Evolutionary conservation across 2,888 invertebrate species (phyloP), one percentile per base, ranked within the genome.

Genomic region (Aspidiotus rigidus): DNA sequence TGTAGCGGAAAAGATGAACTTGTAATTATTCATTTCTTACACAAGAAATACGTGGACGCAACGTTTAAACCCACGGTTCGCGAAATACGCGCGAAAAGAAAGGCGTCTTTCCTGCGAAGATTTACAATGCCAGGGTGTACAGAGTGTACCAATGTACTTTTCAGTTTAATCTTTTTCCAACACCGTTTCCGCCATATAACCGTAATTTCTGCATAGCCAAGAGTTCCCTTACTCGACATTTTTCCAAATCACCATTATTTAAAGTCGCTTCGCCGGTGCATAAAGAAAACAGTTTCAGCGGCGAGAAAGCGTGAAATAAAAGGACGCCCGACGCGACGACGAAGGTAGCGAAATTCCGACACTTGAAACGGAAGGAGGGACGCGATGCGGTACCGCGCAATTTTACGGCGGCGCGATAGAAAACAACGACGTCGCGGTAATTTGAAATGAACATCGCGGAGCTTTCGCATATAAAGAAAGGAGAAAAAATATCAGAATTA

Each of bases 401-500:
- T 28, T 1, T 28, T 28, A 28, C 28, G 28, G 28, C 28, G 28
- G 28, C 28, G 28, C 28, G 28, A 28, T 28, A 28, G 28, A 28
- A 28, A 28, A 28, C 10, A 49, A 49, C 49, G n/a, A 49, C 49
- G 49, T 11, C 49, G 49, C n/a, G 10, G 49, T 49, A 49, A 49
- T 49, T n/a, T n/a, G 49, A 49, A 49, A 11, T 49, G 49, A 13
- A 49, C 49, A n/a, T 13, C 10, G 49, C n/a, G 56, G 16, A 15
- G 17, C n/a, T 10, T 5, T 10, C n/a, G 17, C n/a, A n/a, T 16
- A n/a, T 16, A 56, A 56, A 56, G 16, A 56, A 53, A 53, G 5
- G 17, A 55, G 16, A 57, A 42, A 55, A 64, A 64, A 64, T 60
- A 67, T 67, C 67, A 44, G 60, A 60, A 67, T 59, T 67, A 67